These are phyloP conservation scores for Thamnaconus septentrionalis DNA, from an alignment of 2,113 vertebrate genomes.

Conservation along the genomic window DNA sequence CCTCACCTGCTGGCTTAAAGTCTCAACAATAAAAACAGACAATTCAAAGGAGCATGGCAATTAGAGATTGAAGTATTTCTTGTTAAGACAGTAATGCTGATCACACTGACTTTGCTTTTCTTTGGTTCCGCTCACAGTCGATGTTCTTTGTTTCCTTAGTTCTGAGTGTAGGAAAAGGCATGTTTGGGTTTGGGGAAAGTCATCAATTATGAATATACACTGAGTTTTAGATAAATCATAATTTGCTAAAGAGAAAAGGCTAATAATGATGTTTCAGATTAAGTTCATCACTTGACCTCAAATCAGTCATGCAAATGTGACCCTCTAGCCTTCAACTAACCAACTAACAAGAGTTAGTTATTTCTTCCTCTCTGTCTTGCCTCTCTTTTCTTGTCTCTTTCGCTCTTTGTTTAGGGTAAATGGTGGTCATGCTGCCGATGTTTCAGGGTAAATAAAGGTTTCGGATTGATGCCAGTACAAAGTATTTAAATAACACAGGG, in stretches of 20 bases:
- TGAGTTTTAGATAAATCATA: slow-evolving; percentile 32
- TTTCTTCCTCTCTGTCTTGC: slow-evolving; percentile 5
- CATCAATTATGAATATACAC: neutral
- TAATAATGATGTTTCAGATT: slow-evolving; percentile 26
- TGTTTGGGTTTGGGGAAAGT: slow-evolving; percentile 38
- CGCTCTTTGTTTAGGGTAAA: slow-evolving; percentile 65
- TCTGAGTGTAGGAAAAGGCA: slow-evolving; percentile 3
- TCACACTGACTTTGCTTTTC: neutral
- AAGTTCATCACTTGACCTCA: slow-evolving; percentile 36
- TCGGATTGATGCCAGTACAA: slow-evolving; percentile 42
- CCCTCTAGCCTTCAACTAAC: slow-evolving; percentile 28
- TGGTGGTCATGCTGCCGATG: slow-evolving; percentile 71
- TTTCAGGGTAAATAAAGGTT: slow-evolving; percentile 76
- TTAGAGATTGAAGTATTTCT: slow-evolving; percentile 1
- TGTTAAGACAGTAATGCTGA: slow-evolving; percentile 19
- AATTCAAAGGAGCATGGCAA: slow-evolving; percentile 4
- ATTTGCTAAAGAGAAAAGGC: neutral
- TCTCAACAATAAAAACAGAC: slow-evolving; percentile 9
- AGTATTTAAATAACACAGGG: slow-evolving; percentile 18
- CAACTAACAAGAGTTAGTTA: slow-evolving; percentile 5
- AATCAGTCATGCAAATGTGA: slow-evolving; percentile 68
- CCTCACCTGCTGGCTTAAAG: slow-evolving; percentile 36
- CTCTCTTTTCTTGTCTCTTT: slow-evolving; percentile 5
- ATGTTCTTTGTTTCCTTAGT: neutral
- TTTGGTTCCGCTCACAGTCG: neutral